phyloP scores from a whole-genome alignment of 2,888 invertebrate genomes.

The Beris morrisii region DNA sequence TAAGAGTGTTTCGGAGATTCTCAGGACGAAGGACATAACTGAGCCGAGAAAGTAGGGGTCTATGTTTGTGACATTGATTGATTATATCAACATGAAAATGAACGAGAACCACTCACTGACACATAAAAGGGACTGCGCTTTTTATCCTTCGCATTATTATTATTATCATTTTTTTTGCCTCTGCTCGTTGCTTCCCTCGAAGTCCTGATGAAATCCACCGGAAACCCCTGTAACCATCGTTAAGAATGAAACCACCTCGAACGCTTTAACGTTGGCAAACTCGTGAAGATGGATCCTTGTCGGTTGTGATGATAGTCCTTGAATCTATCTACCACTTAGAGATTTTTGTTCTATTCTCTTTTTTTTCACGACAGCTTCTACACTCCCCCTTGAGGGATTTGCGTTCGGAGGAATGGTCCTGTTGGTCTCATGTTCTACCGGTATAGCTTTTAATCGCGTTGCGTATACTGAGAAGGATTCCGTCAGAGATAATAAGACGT shows the following conservation, averaged over 20 bases:
- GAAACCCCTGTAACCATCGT: not conserved
- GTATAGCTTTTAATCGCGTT: not conserved
- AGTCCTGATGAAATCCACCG: conserved; percentile 13
- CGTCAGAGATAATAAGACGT: not conserved
- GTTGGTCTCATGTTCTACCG: not conserved
- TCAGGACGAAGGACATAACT: too few species aligned
- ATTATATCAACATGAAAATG: conserved; percentile 36
- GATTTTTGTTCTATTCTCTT: not conserved
- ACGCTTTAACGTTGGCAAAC: conserved; percentile 22
- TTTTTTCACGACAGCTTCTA: not conserved
- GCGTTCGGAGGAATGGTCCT: not conserved
- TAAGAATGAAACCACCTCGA: not conserved
- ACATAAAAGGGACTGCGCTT: conserved; percentile 34
- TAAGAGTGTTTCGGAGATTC: too few species aligned
- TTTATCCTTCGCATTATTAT: conserved; percentile 35
- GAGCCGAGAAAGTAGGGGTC: conserved; percentile 19
- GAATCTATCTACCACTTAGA: conserved; percentile 25
- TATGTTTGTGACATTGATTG: conserved; percentile 36
- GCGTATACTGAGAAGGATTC: not conserved
- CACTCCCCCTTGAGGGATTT: not conserved
- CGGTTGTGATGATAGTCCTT: conserved; percentile 31
- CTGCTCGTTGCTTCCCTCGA: conserved; percentile 11
- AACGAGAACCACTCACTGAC: conserved; percentile 35
- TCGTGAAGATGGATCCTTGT: conserved; percentile 27
- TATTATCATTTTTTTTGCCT: conserved; percentile 8